Base-by-base conservation (phyloP, 2,888 invertebrate species). In the Cylloceria caligata region DNA sequence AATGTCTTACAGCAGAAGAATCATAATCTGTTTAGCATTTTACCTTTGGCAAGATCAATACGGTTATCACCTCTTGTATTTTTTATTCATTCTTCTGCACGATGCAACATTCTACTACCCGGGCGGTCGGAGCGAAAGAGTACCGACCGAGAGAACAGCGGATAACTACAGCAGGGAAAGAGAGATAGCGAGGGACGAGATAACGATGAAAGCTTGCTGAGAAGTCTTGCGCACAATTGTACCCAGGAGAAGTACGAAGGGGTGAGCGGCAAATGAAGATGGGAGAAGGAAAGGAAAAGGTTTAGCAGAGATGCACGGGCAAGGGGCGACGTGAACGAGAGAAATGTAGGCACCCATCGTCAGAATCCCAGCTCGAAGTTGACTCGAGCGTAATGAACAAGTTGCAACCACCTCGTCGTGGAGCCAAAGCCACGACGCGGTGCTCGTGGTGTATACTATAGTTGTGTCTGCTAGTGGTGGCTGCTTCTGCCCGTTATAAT, bases 371-470 rank as follows among this genome's bases (percentile, higher is more conserved):
- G 83, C 81, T 81, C 83, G 69, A 86, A 88, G 87, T 87, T 87
- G 80, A 86, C 85, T 87, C 80, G 74, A 81, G 83, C 86, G 77
- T 87, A 88, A 89, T 88, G 88, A 89, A 87, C 87, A 88, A 89
- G 89, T 89, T 88, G 84, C 84, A 86, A 84, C 83, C n/a, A n/a
- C n/a, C n/a, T n/a, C n/a, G n/a, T n/a, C 82, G 60, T 45, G 39
- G 27, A 71, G 65, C 69, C 75, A 79, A 71, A 79, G 52, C 79
- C 67, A 19, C 60, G 71, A 49, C 62, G 71, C 67, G 52, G 34
- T 42, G 36, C 49, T 67, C n/a, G 74, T 85, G 68, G 27, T 36
- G 36, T 13, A 73, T 16, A 21, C 27, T 39, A 55, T 36, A 65
- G 71, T 78, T 16, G 27, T 27, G 57, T 21, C 77, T 5, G 24